Base-by-base conservation (phyloP, 1,140 invertebrate species). In the Microplitis demolitor region DNA sequence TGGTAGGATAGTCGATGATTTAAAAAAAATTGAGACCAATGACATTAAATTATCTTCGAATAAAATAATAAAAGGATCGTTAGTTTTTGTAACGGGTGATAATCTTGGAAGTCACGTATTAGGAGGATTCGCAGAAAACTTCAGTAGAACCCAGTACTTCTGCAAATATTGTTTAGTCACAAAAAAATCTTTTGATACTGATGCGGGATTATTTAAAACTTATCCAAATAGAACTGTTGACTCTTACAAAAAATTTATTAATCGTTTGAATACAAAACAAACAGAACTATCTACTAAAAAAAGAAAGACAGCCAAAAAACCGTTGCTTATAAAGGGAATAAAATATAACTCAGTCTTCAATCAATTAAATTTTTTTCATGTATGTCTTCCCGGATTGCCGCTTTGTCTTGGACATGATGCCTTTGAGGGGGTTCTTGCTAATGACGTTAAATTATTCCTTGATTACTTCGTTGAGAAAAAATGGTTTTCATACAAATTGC, bases 71-170 rank as follows among this genome's bases (percentile, higher is more conserved):
- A 75, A 72, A 72, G 74, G 66, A 4, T 34, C 58, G 45, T 24
- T 76, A 16, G 74, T 70, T 53, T 75, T 69, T 34, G 74, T 77
- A 35, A 67, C 74, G 45, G 78, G 78, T 11, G 76, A 79, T 61
- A 79, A 79, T 67, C 71, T 79, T 13, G 78, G 78, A 16, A 78
- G 74, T 66, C 78, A 79, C 67, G 51, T 60, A 9, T 37, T 79
- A 4, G 78, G 74, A 34, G 78, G 78, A 31, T 76, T 78, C 66
- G 16, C 69, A 24, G 72, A 77, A 76, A 80, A 79, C 74, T 79
- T 79, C 37, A 76, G 73, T 73, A 74, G 16, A 14, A 13, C 74
- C 33, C 54, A 75, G 50, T 76, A 79, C 70, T 74, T 79, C 54
- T 78, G 75, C 61, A 16, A 71, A 54, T 77, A 74, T 54, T 80